These are phyloP conservation scores for Phycodurus eques DNA, from an alignment of 2,113 vertebrate species.

Conservation along the genomic window DNA sequence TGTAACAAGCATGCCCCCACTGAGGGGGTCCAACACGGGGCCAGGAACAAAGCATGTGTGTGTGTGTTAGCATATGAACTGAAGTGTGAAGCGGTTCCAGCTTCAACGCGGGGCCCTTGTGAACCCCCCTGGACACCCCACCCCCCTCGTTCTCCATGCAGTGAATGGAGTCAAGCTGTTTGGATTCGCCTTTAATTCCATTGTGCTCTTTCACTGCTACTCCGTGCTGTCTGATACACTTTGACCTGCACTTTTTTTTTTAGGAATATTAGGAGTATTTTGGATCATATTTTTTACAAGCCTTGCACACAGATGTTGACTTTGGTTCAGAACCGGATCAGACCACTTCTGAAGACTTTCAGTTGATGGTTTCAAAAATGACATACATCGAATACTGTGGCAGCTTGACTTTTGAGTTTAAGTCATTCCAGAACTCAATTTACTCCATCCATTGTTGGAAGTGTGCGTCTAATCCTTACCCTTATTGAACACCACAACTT, in stretches of 20 bases:
- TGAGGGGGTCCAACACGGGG: background rate
- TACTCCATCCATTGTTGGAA: too few relatives aligned
- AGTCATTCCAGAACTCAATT: background rate
- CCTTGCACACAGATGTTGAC: background rate
- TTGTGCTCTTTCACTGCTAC: slow-evolving; percentile 20
- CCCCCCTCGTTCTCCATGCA: background rate
- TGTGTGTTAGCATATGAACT: slow-evolving; percentile 34
- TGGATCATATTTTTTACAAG: background rate
- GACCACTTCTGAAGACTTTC: background rate
- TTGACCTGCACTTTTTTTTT: background rate
- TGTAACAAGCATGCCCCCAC: background rate
- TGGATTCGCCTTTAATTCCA: slow-evolving; percentile 55
- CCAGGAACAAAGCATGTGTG: slow-evolving; percentile 4
- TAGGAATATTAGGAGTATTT: background rate
- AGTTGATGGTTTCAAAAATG: background rate
- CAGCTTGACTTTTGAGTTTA: too few relatives aligned
- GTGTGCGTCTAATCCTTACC: too few relatives aligned
- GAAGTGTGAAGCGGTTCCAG: slow-evolving; percentile 35
- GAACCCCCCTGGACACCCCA: slow-evolving; percentile 9
- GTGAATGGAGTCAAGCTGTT: slow-evolving; percentile 52
- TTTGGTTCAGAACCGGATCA: background rate
- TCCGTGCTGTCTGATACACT: background rate
- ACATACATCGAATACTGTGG: background rate
- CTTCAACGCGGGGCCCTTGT: slow-evolving; percentile 34
- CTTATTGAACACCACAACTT: too few relatives aligned